Evolutionary conservation across 2,797 vertebrate genomes (phyloP).

Genomic region (Malurus leucopterus): DNA sequence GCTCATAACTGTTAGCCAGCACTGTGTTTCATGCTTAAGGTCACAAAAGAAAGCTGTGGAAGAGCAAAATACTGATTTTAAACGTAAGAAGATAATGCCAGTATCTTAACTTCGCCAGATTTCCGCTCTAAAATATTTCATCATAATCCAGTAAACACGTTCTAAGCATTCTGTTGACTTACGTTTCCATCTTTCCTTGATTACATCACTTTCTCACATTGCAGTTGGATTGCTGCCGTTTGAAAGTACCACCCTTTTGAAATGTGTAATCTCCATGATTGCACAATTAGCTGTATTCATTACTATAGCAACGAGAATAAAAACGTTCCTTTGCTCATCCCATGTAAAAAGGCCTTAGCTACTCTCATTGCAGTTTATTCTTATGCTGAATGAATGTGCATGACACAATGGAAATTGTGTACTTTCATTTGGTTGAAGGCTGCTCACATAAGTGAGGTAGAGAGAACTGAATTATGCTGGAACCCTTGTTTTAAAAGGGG

Average conservation of each 20-base stretch:
- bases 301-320: constrained; percentile 31
- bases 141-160: neutral
- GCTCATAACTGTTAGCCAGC: neutral
- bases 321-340: neutral
- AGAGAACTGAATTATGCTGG: neutral
- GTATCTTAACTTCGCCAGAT: neutral
- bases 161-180: neutral
- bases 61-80: neutral
- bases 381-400: neutral
- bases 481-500: neutral
- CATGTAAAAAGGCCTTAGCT: neutral
- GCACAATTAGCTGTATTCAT: neutral
- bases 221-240: neutral
- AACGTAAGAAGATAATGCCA: neutral
- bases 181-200: neutral
- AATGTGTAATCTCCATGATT: neutral
- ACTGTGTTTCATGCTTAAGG: neutral
- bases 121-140: neutral
- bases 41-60: neutral
- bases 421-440: neutral
- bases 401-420: neutral
- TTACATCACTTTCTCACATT: neutral
- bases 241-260: neutral
- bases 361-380: neutral
- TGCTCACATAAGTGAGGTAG: neutral